Evolutionary conservation across 2,888 invertebrate species (phyloP), one percentile per base, ranked within the genome.

Genomic region (Dryadula phaetusa): DNA sequence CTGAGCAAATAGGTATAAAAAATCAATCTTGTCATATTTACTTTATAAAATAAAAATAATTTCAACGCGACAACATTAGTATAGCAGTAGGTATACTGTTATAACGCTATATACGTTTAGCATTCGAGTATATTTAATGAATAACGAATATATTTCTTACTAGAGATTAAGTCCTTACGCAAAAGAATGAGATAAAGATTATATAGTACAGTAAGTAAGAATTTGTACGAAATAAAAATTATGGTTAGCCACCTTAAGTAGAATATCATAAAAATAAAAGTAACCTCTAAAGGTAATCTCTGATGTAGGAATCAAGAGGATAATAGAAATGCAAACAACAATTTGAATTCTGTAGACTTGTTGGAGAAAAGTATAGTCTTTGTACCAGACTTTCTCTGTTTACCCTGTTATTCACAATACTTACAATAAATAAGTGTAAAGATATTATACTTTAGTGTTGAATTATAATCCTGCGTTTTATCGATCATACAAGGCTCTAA

Each of bases 271-370:
- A 49, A 25, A 22, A 25, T 28, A 49, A 28, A 49, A 16, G 16
- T 49, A 28, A 49, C n/a, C 49, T 28, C 49, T 16, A 49, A 49
- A 49, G 8, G 28, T 49, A 28, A 49, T 49, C 49, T 49, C 28
- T 49, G 49, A 10, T 25, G 25, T 49, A 49, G 16, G 28, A 28
- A 16, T 28, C n/a, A n/a, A n/a, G 25, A n/a, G 22, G 25, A 49
- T 49, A 49, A 49, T 28, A 49, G 3, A 28, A 28, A n/a, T n/a
- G n/a, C n/a, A n/a, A n/a, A n/a, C n/a, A n/a, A n/a, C n/a, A n/a
- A n/a, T n/a, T n/a, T n/a, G n/a, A n/a, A n/a, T n/a, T n/a, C n/a
- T n/a, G n/a, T n/a, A n/a, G n/a, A n/a, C n/a, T n/a, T n/a, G n/a
- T n/a, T n/a, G n/a, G n/a, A n/a, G n/a, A n/a, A n/a, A n/a, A n/a